phyloP scores from a whole-genome alignment of 1,140 invertebrate species.

The Catajapyx aquilonaris region DNA sequence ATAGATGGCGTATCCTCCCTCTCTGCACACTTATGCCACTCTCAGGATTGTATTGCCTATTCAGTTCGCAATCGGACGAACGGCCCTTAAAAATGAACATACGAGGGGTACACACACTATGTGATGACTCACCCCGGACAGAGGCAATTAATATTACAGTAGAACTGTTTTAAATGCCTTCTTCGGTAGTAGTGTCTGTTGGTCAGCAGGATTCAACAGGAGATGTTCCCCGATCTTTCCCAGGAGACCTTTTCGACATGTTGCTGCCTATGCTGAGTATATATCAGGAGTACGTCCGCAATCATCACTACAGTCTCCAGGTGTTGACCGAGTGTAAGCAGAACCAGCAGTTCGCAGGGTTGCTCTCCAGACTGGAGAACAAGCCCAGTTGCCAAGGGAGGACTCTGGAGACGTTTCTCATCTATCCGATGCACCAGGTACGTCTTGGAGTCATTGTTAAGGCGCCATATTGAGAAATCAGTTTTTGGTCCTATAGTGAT shows the following conservation, averaged over 20 bases:
- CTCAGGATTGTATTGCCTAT: no score
- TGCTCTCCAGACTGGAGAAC: constrained; percentile 65
- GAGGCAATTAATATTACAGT: no score
- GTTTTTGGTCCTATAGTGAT: no score
- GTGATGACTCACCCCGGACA: background rate
- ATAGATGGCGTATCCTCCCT: background rate
- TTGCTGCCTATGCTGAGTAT: constrained; percentile 80
- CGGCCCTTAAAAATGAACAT: no score
- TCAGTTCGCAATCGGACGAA: no score
- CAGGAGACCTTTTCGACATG: constrained; percentile 87
- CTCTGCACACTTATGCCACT: background rate
- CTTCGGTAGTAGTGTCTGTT: no score
- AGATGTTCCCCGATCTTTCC: constrained; percentile 12
- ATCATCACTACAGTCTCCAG: constrained; percentile 86
- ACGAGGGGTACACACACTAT: no score
- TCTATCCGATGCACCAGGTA: constrained; percentile 91
- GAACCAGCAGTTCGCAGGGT: constrained; percentile 47
- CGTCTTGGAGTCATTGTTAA: no score
- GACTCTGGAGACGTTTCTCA: constrained; percentile 72
- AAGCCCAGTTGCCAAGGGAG: constrained; percentile 67
- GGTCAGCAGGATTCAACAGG: background rate
- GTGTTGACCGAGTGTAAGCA: constrained; percentile 87
- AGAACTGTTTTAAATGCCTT: no score
- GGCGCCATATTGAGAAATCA: no score
- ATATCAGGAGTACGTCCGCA: constrained; percentile 85